Base-by-base conservation (phyloP, 2,888 invertebrate genomes). In the Apeira syringaria region DNA sequence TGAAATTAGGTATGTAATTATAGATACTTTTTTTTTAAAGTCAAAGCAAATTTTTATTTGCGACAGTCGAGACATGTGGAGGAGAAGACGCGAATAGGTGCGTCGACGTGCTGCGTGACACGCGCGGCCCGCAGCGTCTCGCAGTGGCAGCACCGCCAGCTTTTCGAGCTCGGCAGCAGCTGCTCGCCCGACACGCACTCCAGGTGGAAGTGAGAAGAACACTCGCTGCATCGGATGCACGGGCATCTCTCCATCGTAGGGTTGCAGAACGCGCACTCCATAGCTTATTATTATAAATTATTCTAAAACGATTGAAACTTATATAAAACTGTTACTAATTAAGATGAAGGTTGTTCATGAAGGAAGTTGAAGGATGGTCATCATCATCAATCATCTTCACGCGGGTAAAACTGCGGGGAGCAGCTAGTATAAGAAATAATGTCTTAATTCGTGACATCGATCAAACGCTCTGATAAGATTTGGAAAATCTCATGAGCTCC, bases 211-310 rank as follows among this genome's bases (percentile, higher is more conserved):
- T 81, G 80, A 0, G 80, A 79, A 10, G 71, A 61, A 54, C 85
- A 86, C 28, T 59, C 49, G 56, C 84, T 84, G 65, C 85, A 85
- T 45, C 80, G 82, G 35, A 85, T 80, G 0, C 75, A 78, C 8
- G 84, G 82, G 48, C 77, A 80, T 17, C 84, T 83, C 42, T 77
- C 72, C 61, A 74, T 79, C 20, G 80, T 74, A 30, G 71, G 74
- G 45, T 81, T 80, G 57, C 84, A 83, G 50, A 61, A 68, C 11
- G 79, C 80, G 64, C 84, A 83, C 41, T 81, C 79, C 82, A 83
- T 85, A 33, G 56, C 65, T 41, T 34, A 46, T 29, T 43, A 34
- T 45, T 27, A 17, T 10, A 18, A 27, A 33, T 38, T 33, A 33
- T 24, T 25, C 11, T 39, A 45, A 32, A 7, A 6, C 15, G 1